Evolutionary conservation across 2,888 invertebrate genomes (phyloP), one percentile per base, ranked within the genome.

Genomic region (Blastobasis lacticolella): DNA sequence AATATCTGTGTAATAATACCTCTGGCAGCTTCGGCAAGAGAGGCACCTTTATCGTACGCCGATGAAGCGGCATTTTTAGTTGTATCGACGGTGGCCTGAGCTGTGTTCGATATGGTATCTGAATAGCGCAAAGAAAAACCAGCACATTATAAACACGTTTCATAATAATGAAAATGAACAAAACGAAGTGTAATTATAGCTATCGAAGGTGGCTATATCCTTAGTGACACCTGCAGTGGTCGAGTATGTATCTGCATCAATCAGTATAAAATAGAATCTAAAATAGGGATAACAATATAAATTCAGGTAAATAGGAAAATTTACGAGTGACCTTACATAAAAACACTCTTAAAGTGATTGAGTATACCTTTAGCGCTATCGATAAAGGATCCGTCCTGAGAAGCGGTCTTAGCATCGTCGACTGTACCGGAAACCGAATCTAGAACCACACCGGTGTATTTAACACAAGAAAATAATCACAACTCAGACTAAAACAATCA

Each of bases 141-240:
- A 58, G 60, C 8, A 67, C 64, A 50, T 23, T 23, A 23, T 23
- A 23, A 23, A 23, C 23, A 23, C 23, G 23, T 23, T 23, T 23
- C 23, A 23, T 23, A 2, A 23, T 23, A 23, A 23, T 23, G 23
- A 23, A 23, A 74, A 46, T 44, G 72, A 62, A 10, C 61, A 58
- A n/a, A n/a, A n/a, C n/a, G n/a, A n/a, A n/a, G n/a, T n/a, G 50
- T 78, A 66, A 51, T 76, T 79, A 53, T 79, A 74, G 49, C 69
- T 62, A 46, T 71, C 72, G 23, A 71, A 68, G 10, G 69, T 60
- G 23, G 80, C 73, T 7, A 67, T 69, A 49, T 63, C 69, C 61
- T 73, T 79, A 38, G 79, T 76, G 10, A 69, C 62, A 54, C 76
- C 77, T 62, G 78, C 66, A 53, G 71, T 58, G 45, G 49, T 50